Conservation (phyloP, 1,140 invertebrate genomes). For the Achroia grisella region DNA sequence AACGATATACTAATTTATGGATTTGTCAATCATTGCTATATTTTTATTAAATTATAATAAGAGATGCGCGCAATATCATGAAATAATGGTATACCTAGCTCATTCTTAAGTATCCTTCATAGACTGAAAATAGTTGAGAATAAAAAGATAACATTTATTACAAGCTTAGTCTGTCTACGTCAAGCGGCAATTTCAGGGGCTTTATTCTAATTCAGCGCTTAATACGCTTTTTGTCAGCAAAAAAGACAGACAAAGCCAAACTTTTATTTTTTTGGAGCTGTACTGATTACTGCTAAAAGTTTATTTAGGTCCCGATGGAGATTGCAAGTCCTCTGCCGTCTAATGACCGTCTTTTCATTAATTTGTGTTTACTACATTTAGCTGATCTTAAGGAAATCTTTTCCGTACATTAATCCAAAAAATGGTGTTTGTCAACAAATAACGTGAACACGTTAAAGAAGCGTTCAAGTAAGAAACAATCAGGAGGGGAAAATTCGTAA, state of each 20-base stretch:
- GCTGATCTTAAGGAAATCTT: constrained; percentile 17
- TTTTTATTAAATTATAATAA: no score
- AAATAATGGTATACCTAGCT: no score
- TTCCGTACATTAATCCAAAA: constrained; percentile 19
- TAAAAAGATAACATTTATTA: constrained; percentile 2
- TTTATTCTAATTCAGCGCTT: constrained; percentile 1
- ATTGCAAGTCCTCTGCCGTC: neutral
- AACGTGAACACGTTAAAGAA: constrained; percentile 13
- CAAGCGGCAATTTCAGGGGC: neutral
- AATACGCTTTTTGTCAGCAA: neutral
- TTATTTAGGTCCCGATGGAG: neutral
- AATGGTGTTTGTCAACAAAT: constrained; percentile 20
- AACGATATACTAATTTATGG: no score
- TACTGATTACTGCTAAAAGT: neutral
- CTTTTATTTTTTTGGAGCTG: constrained; percentile 2
- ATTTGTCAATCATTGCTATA: no score
- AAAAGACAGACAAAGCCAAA: constrained; percentile 1
- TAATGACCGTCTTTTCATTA: neutral
- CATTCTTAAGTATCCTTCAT: no score
- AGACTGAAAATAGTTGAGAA: neutral
- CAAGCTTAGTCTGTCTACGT: neutral
- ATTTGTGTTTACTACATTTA: constrained; percentile 9
- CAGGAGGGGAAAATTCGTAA: constrained; percentile 10
- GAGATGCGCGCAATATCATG: no score
- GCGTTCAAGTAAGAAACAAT: constrained; percentile 8